These are phyloP conservation scores for Rallus limicola DNA, from an alignment of 2,113 vertebrate species.

Conservation along the genomic window DNA sequence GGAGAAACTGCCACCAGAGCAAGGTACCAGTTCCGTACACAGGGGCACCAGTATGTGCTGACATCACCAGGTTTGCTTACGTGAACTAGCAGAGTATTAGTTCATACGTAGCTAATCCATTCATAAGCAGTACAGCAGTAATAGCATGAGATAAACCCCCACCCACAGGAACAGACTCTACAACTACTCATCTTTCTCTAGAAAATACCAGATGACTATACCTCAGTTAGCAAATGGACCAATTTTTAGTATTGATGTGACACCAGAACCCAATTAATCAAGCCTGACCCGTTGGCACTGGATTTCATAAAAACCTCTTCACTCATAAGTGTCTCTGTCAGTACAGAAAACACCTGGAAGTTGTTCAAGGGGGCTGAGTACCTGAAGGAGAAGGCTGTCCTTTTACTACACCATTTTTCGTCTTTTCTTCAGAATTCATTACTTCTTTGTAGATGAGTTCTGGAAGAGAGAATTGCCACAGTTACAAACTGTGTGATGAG, in stretches of 20 bases:
- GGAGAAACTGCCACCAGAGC: background rate
- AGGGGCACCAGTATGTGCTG: background rate
- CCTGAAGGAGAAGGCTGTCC: constrained; percentile 99
- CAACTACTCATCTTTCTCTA: background rate
- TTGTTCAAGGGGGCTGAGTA: constrained; percentile 85
- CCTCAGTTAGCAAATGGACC: background rate
- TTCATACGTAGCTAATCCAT: background rate
- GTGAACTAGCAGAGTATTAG: background rate
- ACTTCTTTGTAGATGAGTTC: constrained; percentile 99
- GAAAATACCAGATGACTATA: background rate
- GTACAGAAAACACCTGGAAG: background rate
- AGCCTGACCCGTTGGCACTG: background rate
- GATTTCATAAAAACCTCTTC: background rate
- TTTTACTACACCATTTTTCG: constrained; percentile 99
- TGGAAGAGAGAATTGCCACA: constrained; percentile 65
- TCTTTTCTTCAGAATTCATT: constrained; percentile 99
- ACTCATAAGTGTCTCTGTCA: background rate
- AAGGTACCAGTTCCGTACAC: background rate
- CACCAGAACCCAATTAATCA: background rate
- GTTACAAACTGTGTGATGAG: background rate
- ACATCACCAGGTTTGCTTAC: background rate
- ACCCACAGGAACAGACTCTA: background rate
- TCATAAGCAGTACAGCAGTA: background rate
- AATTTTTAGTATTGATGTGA: background rate
- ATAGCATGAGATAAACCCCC: background rate